Base-by-base conservation (phyloP, 2,113 vertebrate species). In the Coryphaenoides rupestris region DNA sequence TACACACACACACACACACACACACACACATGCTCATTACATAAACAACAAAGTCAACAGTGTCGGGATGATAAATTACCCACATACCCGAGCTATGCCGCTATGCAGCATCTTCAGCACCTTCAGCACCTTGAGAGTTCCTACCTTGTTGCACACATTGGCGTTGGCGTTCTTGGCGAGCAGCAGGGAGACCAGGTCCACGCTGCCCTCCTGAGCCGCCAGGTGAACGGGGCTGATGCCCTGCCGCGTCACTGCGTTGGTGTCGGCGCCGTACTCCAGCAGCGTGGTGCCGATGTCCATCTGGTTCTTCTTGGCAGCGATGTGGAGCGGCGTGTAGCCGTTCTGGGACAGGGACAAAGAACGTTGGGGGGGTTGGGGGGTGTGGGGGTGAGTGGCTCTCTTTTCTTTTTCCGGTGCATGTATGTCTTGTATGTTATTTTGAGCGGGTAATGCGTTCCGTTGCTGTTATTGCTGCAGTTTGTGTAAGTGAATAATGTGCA, bases 261-360 rank as follows among this genome's bases (percentile, higher is more conserved):
- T 95, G 76, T 98, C 93, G 1, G 96, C 95, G 10, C 96, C 95
- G 1, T 98, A 99, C 65, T 99, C 96, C 84, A 99, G 91, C 83
- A 99, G 88, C 0, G 95, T 98, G 13, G 95, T 98, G 1, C 94
- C 96, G 22, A 99, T 99, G 73, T 98, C 95, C 95, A 99, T 95
- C 92, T 99, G 95, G 89, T 96, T 98, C 91, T 99, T 99, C 86
- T 99, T 98, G 90, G 96, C 94, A 81, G 96, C 95, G 0, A 99
- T 99, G 80, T 99, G 96, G 68, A 99, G 91, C 0, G 96, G 96
- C 0, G 95, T 98, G 79, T 99, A 99, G 28, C 96, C 96, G 0
- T 99, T 99, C 96, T 99, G 74, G 57, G 55, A 80, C 64, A 78
- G 79, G 83, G 5, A 58, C 26, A 21, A n/a, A 45, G 13, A 85